Evolutionary conservation across 2,888 invertebrate species (phyloP), one percentile per base, ranked within the genome.

Genomic region (Drosophila buzzatii): DNA sequence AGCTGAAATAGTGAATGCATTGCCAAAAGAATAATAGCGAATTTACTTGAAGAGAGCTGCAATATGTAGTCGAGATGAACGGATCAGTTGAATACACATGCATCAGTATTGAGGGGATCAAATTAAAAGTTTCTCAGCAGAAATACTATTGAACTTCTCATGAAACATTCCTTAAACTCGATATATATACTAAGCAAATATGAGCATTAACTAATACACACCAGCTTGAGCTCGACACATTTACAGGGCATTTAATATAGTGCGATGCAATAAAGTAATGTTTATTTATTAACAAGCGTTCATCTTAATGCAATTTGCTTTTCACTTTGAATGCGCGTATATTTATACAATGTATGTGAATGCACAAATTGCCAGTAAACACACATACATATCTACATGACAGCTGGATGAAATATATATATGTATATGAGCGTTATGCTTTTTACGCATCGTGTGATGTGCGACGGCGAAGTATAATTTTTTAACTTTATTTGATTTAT

Each of bases 401-500:
- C 61, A 45, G 45, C 16, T 33, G 53, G 51, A 70, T 39, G 1
- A 7, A 44, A 20, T 14, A 44, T 2, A 70, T 6, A 12, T 20
- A 9, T 67, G 76, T 31, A 45, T 16, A 39, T 35, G 60, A 37
- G 12, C 18, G 56, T 42, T 10, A 35, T 35, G 47, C 10, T 63
- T 68, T 77, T 73, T 61, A 53, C 58, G 64, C 55, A 76, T 18
- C 59, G 39, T 37, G 7, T 65, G 23, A 51, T 63, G 44, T 27
- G 39, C 58, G 53, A 41, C 62, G 57, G 64, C 27, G 55, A 49
- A 20, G 56, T 63, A 64, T 66, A 68, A 64, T 67, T 73, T 70
- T 76, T 79, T 67, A 81, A 81, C 60, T 72, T 72, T 68, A 73
- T 86, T 81, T 89, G 89, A 83, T 86, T 85, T 81, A 79, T 81